phyloP scores from a whole-genome alignment of 1,140 invertebrate species.

The Zaprionus ghesquierei region DNA sequence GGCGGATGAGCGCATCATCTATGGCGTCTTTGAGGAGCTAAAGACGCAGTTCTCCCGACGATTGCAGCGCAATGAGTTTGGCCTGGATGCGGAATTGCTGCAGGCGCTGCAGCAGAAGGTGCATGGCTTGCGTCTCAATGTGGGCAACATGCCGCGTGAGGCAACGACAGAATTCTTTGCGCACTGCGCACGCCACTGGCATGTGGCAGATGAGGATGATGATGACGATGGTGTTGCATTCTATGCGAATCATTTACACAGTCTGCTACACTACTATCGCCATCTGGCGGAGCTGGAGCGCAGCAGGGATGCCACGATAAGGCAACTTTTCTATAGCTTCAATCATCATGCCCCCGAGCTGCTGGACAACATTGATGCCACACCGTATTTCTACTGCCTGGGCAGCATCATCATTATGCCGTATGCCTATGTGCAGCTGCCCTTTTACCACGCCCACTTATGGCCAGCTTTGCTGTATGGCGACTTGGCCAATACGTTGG shows the following conservation, averaged over 20 bases:
- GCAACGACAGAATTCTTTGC: slow-evolving; percentile 41
- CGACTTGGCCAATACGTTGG: slow-evolving; percentile 66
- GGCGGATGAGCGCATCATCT: slow-evolving; percentile 50
- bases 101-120: slow-evolving; percentile 39
- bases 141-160: slow-evolving; percentile 61
- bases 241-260: slow-evolving; percentile 59
- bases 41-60: slow-evolving; percentile 40
- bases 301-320: slow-evolving; percentile 8
- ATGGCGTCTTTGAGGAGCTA: slow-evolving; percentile 51
- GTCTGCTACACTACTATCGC: slow-evolving; percentile 45
- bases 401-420: slow-evolving; percentile 71
- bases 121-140: slow-evolving; percentile 46
- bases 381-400: slow-evolving; percentile 71
- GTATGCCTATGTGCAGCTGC: slow-evolving; percentile 66
- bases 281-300: slow-evolving; percentile 49
- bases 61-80: slow-evolving; percentile 38
- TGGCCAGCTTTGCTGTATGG: slow-evolving; percentile 67
- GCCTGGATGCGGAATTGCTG: slow-evolving; percentile 27
- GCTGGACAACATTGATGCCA: slow-evolving; percentile 64
- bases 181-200: slow-evolving; percentile 33
- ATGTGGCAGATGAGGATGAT: slow-evolving; percentile 31
- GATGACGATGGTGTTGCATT: too few species aligned
- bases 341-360: slow-evolving; percentile 65
- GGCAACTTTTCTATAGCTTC: slow-evolving; percentile 61
- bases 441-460: slow-evolving; percentile 60